These are phyloP conservation scores for Schizopygopsis pylzovi DNA, from an alignment of 2,797 vertebrate genomes.

Conservation along the genomic window DNA sequence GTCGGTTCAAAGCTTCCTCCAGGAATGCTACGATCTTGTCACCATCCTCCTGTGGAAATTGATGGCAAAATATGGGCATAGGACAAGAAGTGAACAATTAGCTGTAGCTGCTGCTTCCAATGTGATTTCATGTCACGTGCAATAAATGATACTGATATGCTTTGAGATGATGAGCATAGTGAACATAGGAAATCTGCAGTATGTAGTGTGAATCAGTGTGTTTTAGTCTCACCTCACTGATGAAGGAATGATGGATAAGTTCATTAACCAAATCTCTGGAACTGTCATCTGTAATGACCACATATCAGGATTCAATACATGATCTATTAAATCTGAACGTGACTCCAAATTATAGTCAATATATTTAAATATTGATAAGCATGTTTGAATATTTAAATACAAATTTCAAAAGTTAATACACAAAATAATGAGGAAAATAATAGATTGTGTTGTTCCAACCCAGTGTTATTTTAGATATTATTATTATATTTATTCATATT, in stretches of 20 bases:
- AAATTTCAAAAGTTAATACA: neutral
- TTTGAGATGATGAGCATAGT: neutral
- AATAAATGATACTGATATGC: neutral
- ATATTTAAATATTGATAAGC: neutral
- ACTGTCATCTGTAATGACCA: constrained; percentile 74
- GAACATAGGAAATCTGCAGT: neutral
- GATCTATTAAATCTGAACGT: neutral
- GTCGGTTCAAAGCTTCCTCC: constrained; percentile 74
- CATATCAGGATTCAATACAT: neutral
- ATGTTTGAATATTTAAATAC: neutral
- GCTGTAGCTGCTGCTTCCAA: neutral
- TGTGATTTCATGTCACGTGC: neutral
- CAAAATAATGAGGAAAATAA: neutral
- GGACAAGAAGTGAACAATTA: neutral
- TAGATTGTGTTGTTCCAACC: neutral
- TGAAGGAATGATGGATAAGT: constrained; percentile 84
- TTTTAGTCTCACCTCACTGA: constrained; percentile 77
- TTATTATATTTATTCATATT: neutral
- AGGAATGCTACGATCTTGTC: constrained; percentile 80
- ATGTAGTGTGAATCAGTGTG: neutral
- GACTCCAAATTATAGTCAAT: neutral
- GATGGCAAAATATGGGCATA: constrained; percentile 6
- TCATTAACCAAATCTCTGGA: constrained; percentile 81
- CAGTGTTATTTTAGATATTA: neutral
- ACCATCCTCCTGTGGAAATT: constrained; percentile 77